Conservation (phyloP, 2,113 vertebrate species). For the Hyaena hyaena region DNA sequence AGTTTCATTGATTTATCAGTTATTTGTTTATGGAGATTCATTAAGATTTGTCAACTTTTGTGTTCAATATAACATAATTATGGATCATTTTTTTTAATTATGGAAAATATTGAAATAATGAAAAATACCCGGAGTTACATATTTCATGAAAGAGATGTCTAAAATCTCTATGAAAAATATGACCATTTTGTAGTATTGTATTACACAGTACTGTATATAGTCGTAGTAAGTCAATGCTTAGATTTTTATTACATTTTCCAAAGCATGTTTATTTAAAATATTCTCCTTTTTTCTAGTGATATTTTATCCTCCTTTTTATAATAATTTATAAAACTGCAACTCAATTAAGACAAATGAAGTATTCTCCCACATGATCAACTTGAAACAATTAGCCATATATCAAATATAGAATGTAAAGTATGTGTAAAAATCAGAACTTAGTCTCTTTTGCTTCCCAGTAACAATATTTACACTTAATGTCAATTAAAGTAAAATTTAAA, state of each 20-base stretch:
- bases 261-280: neutral
- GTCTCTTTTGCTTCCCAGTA: neutral
- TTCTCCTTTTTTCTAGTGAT: neutral
- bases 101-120: neutral
- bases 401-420: neutral
- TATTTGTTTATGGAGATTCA: constrained; percentile 62
- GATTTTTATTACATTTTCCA: neutral
- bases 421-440: neutral
- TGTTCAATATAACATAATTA: neutral
- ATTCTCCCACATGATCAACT: neutral
- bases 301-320: neutral
- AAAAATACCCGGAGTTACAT: neutral
- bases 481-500: neutral
- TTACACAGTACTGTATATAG: neutral
- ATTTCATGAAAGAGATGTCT: neutral
- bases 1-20: constrained; percentile 69
- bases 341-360: neutral
- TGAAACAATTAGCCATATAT: neutral
- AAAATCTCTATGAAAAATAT: neutral
- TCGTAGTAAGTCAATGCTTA: neutral
- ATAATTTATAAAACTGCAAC: neutral
- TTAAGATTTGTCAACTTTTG: neutral
- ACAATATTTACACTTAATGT: neutral
- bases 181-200: neutral
- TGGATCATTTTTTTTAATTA: neutral